Evolutionary conservation across 2,113 vertebrate species (phyloP).

Genomic region (Nerophis ophidion): DNA sequence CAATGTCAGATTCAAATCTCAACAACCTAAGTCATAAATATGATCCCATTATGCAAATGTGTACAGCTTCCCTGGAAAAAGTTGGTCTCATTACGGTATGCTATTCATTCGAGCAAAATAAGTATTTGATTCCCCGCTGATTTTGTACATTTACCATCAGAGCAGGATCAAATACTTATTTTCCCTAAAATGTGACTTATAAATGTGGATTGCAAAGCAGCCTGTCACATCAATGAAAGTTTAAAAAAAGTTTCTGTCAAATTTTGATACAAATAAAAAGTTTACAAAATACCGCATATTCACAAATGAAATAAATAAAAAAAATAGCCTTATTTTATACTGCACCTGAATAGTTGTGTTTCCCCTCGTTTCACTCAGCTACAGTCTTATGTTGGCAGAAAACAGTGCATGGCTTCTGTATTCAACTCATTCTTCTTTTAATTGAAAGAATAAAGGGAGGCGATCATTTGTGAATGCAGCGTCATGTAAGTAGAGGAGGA

Average conservation of each 20-base stretch:
- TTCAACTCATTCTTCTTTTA: conserved; percentile 33
- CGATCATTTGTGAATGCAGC: conserved; percentile 18
- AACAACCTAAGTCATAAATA: conserved; percentile 64
- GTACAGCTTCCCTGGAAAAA: conserved; percentile 52
- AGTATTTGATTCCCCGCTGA: background rate
- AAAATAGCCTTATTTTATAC: conserved; percentile 38
- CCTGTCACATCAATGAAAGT: conserved; percentile 32
- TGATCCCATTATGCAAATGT: conserved; percentile 56
- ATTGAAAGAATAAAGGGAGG: conserved; percentile 16
- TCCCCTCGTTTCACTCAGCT: conserved; percentile 36
- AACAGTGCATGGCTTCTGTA: conserved; percentile 62
- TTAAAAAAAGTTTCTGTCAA: conserved; percentile 55
- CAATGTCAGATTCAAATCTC: conserved; percentile 67
- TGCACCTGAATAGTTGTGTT: conserved; percentile 44
- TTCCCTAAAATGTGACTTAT: background rate
- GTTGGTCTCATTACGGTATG: conserved; percentile 42
- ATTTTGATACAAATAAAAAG: conserved; percentile 47
- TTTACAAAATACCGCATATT: conserved; percentile 48
- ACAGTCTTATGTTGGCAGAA: conserved; percentile 66
- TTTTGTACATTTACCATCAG: too few relatives aligned
- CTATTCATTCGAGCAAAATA: conserved; percentile 20
- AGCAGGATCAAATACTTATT: too few relatives aligned
- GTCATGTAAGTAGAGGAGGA: conserved; percentile 7
- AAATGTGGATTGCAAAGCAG: conserved; percentile 16
- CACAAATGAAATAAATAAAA: conserved; percentile 22